Evolutionary conservation across 2,888 invertebrate genomes (phyloP).

Genomic region (Sphaerolaimus hirsutus): DNA sequence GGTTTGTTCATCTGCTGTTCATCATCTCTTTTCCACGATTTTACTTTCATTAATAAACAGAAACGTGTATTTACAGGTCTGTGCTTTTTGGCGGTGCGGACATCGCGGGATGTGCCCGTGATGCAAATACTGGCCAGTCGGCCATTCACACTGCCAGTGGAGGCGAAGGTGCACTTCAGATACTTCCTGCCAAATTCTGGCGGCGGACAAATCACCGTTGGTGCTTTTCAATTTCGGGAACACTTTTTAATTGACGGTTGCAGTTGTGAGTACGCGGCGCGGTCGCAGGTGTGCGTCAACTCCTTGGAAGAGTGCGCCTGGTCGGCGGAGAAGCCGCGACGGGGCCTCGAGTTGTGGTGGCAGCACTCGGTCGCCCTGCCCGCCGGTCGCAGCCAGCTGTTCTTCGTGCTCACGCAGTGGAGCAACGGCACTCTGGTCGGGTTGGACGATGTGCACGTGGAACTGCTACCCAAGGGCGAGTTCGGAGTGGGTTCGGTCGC

Average conservation of each 20-base stretch:
- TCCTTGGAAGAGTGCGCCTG: background rate
- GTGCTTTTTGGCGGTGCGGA: background rate
- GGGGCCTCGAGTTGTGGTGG: background rate
- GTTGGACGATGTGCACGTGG: too few relatives aligned
- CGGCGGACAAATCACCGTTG: background rate
- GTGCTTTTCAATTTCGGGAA: too few relatives aligned
- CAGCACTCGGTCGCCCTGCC: background rate
- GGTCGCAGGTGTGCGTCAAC: background rate
- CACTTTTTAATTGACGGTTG: too few relatives aligned
- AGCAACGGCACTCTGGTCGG: background rate
- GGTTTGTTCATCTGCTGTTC: background rate
- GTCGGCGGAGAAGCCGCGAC: background rate
- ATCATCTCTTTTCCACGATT: too few relatives aligned
- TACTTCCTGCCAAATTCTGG: background rate
- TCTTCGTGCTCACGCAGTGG: background rate
- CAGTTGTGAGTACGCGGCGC: too few relatives aligned
- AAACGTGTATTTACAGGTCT: background rate
- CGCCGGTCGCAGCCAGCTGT: background rate
- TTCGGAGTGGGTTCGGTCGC: too few relatives aligned
- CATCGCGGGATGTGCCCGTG: background rate
- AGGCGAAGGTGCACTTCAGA: background rate
- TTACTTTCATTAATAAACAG: too few relatives aligned
- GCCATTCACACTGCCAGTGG: background rate
- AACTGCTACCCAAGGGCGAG: too few relatives aligned
- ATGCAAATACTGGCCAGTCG: constrained; percentile 1